phyloP scores from a whole-genome alignment of 35 echinoderm and acorn worm species.

The Stichopus chloronotus region DNA sequence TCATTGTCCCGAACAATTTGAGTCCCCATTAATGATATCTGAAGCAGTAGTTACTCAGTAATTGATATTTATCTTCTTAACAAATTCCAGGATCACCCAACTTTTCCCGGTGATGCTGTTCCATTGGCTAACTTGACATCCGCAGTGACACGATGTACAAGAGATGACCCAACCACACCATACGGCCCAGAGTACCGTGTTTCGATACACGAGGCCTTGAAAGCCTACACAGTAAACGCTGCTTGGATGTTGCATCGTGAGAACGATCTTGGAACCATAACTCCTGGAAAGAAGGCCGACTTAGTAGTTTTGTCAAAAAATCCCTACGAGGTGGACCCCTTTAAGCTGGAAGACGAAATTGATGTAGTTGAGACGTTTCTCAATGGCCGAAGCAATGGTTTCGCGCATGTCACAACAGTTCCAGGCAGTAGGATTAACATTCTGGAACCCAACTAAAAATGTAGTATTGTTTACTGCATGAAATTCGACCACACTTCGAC shows the following conservation, averaged over 20 bases:
- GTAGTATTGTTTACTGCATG: too few species aligned
- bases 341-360: slow-evolving; percentile 49
- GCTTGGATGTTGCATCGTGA: slow-evolving; percentile 66
- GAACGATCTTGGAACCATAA: slow-evolving; percentile 47
- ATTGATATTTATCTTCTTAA: background rate
- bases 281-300: slow-evolving; percentile 55
- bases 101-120: slow-evolving; percentile 55
- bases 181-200: slow-evolving; percentile 71
- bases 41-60: too few species aligned
- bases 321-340: slow-evolving; percentile 46
- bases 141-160: slow-evolving; percentile 59
- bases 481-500: too few species aligned
- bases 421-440: background rate
- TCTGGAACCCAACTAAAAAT: background rate
- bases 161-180: slow-evolving; percentile 61
- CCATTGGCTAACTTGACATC: slow-evolving; percentile 68
- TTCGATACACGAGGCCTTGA: slow-evolving; percentile 60
- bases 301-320: slow-evolving; percentile 46
- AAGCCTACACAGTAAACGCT: slow-evolving; percentile 71
- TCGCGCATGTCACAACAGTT: background rate
- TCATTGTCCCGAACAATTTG: background rate
- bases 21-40: background rate
- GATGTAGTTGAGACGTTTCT: slow-evolving; percentile 61
- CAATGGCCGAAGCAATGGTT: slow-evolving; percentile 47
- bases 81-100: slow-evolving; percentile 56